A percentile compares a stretch with the other conserved stretches of the same genome.
phyloP scores from a whole-genome alignment of 1,140 invertebrate species.

The Drosophila leontia region DNA sequence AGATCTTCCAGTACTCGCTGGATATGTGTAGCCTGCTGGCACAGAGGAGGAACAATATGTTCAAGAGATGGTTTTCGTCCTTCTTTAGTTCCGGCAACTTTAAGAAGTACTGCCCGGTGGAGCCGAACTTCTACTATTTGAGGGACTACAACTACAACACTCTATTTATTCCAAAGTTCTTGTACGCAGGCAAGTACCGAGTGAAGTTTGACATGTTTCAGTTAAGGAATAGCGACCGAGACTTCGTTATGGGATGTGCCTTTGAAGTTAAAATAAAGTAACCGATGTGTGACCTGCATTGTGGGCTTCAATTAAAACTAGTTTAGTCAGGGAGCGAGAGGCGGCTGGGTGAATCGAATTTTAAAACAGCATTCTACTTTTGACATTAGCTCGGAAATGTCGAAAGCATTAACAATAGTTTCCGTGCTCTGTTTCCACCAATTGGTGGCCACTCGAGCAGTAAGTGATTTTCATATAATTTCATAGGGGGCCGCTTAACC shows the following conservation, averaged over 20 bases:
- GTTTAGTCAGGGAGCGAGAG: conserved; percentile 26
- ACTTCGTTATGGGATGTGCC: conserved; percentile 43
- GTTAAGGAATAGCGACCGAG: neutral
- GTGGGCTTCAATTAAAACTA: conserved; percentile 23
- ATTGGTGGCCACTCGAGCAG: conserved; percentile 13
- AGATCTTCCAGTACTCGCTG: conserved; percentile 53
- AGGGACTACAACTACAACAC: conserved; percentile 44
- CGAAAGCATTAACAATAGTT: conserved; percentile 7
- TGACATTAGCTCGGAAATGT: conserved; percentile 33
- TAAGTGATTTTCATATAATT: conserved; percentile 36
- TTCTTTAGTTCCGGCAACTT: conserved; percentile 46
- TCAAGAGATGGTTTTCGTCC: conserved; percentile 52
- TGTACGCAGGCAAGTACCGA: conserved; percentile 36
- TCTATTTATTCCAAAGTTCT: conserved; percentile 43
- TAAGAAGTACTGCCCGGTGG: conserved; percentile 36
- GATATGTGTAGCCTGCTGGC: conserved; percentile 59
- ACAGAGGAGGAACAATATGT: conserved; percentile 41
- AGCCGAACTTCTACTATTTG: conserved; percentile 35
- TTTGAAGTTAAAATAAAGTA: conserved; percentile 51
- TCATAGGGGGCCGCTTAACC: neutral
- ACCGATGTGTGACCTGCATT: neutral
- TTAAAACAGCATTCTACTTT: conserved; percentile 17
- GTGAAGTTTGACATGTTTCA: conserved; percentile 36
- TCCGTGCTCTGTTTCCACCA: conserved; percentile 9
- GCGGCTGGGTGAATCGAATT: neutral